Conservation (phyloP, 1,140 invertebrate genomes). For the Drosophila grimshawi region DNA sequence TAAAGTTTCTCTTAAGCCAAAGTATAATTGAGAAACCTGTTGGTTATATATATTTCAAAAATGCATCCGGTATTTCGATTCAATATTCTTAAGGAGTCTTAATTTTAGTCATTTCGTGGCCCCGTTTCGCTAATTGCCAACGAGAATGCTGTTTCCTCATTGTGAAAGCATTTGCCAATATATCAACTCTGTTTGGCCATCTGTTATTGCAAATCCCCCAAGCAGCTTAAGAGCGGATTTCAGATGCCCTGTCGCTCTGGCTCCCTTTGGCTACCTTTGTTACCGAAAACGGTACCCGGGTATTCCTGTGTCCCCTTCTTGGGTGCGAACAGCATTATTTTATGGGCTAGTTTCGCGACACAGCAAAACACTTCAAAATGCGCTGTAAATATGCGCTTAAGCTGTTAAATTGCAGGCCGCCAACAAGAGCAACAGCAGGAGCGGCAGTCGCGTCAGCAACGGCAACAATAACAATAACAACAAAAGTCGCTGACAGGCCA, state of each 20-base stretch:
- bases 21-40: constrained; percentile 3
- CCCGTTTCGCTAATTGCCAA: constrained; percentile 40
- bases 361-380: constrained; percentile 64
- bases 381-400: constrained; percentile 79
- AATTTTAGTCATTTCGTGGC: constrained; percentile 36
- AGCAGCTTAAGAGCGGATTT: constrained; percentile 42
- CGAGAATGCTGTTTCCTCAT: constrained; percentile 28
- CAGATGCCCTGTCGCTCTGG: not conserved
- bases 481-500: constrained; percentile 72
- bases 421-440: constrained; percentile 32
- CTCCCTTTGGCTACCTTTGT: constrained; percentile 29
- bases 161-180: constrained; percentile 38
- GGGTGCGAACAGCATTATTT: constrained; percentile 38
- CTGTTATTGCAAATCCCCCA: constrained; percentile 35
- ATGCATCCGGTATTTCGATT: constrained; percentile 15
- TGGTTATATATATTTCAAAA: not conserved
- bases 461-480: constrained; percentile 18
- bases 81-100: constrained; percentile 22
- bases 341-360: constrained; percentile 53
- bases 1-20: not conserved
- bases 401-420: constrained; percentile 75
- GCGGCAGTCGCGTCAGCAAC: not conserved
- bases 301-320: constrained; percentile 4
- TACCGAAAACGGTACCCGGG: not conserved
- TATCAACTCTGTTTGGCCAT: constrained; percentile 40